Evolutionary conservation across 2,797 vertebrate genomes (phyloP), one percentile per base, ranked within the genome.

Genomic region (Sebastes trivittatus): DNA sequence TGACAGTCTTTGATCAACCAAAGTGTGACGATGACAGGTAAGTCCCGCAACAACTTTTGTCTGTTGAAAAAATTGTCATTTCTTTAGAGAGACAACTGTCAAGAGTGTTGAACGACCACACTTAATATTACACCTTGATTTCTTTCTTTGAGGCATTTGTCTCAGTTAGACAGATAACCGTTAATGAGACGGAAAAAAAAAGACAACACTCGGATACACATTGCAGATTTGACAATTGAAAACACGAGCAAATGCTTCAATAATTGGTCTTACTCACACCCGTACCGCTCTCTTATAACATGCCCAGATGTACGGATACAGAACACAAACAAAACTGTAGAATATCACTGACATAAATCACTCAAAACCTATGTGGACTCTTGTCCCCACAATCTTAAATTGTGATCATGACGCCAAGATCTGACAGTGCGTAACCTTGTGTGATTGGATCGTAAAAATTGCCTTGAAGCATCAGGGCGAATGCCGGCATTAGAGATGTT

Each of bases 21-120:
- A 61, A 59, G 64, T 63, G 59, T 30, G 59, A 86, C 59, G 27
- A 36, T 59, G 88, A 86, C 87, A 78, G 32, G 77, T 65, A 71
- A 36, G 65, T 77, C 65, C 63, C 22, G 27, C 9, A 0, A 54
- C 68, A 82, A 32, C 30, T 56, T 67, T 83, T 14, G 66, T 59
- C 34, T 42, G 6, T 38, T 60, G 14, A 68, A 80, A 74, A 77
- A 23, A 6, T 10, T 72, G 34, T 73, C 61, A 61, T 29, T 68
- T 75, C 56, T 71, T 54, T 38, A 8, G 11, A 3, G 36, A 77
- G 62, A 78, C 76, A 60, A 67, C 80, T 72, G 78, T 75, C 30
- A n/a, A 49, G 23, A 62, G n/a, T 3, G 14, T 18, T 10, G 29
- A 67, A 75, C 11, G 5, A 29, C 1, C 30, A 22, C 11, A 27